A percentile compares a stretch with the other conserved stretches of the same genome.
phyloP scores from a whole-genome alignment of 2,888 invertebrate genomes.

The Dryadula phaetusa region DNA sequence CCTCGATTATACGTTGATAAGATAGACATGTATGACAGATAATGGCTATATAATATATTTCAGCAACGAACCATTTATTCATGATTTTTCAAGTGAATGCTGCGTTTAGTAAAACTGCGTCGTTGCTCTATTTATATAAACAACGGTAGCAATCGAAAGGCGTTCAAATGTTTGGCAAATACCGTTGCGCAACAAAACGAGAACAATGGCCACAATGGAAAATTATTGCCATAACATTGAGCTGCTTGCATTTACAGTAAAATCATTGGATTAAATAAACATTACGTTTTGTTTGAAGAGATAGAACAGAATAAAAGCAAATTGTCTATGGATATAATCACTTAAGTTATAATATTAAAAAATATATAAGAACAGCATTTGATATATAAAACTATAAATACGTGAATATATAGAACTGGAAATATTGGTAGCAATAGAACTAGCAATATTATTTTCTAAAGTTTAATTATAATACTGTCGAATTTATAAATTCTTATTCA shows the following conservation, averaged over 20 bases:
- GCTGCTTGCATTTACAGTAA: constrained; percentile 45
- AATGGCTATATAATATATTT: not conserved
- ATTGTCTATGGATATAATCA: not conserved
- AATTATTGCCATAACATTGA: constrained; percentile 75
- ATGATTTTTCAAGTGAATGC: constrained; percentile 9
- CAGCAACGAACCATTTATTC: not conserved
- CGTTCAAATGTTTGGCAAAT: constrained; percentile 75
- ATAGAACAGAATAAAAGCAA: not conserved
- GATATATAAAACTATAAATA: no score
- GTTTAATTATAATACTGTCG: no score
- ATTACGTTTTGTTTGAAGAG: constrained; percentile 7
- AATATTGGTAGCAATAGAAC: no score
- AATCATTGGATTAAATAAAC: constrained; percentile 19
- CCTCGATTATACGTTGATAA: not conserved
- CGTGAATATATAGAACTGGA: no score
- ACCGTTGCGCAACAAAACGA: constrained; percentile 69
- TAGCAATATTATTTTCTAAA: no score
- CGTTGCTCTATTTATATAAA: constrained; percentile 60
- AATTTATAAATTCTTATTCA: no score
- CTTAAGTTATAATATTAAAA: no score
- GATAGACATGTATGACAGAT: constrained; percentile 7
- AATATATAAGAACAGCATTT: no score
- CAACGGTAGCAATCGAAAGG: constrained; percentile 68
- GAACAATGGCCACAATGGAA: constrained; percentile 71
- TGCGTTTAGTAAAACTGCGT: constrained; percentile 26